Conservation (phyloP, 2,888 invertebrate genomes). For the Acleris holmiana region DNA sequence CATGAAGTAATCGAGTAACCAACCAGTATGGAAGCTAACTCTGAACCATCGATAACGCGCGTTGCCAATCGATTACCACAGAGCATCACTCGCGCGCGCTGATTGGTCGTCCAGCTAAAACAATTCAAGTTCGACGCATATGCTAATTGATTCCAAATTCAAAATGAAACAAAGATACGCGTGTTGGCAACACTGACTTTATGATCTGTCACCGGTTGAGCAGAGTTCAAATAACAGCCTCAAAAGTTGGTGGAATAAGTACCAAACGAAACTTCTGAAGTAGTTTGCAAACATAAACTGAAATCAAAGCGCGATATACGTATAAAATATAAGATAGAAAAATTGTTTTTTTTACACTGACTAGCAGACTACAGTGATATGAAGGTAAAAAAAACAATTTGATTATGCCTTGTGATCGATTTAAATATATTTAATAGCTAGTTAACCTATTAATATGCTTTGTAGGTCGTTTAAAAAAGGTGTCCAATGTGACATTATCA, state of each 20-base stretch:
- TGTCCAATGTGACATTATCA: conserved; percentile 15
- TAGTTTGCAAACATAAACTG: no score
- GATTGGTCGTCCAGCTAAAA: conserved; percentile 3
- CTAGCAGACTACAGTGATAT: no score
- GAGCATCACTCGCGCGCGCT: conserved; percentile 2
- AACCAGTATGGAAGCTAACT: neutral
- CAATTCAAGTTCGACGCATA: conserved; percentile 4
- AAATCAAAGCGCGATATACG: no score
- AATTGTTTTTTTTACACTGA: no score
- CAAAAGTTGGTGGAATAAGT: neutral
- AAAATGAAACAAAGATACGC: neutral
- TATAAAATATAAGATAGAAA: no score
- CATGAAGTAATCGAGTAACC: neutral
- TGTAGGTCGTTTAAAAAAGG: conserved; percentile 15
- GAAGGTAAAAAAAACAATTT: no score
- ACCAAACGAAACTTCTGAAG: neutral
- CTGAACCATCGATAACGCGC: conserved; percentile 9
- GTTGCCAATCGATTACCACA: conserved; percentile 9
- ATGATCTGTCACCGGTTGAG: neutral
- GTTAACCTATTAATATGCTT: neutral
- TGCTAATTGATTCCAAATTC: neutral
- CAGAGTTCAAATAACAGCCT: neutral
- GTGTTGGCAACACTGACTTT: neutral
- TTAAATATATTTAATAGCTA: no score
- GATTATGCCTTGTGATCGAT: no score